phyloP scores from a whole-genome alignment of 2,113 vertebrate genomes.

The Sinosuthora webbiana region DNA sequence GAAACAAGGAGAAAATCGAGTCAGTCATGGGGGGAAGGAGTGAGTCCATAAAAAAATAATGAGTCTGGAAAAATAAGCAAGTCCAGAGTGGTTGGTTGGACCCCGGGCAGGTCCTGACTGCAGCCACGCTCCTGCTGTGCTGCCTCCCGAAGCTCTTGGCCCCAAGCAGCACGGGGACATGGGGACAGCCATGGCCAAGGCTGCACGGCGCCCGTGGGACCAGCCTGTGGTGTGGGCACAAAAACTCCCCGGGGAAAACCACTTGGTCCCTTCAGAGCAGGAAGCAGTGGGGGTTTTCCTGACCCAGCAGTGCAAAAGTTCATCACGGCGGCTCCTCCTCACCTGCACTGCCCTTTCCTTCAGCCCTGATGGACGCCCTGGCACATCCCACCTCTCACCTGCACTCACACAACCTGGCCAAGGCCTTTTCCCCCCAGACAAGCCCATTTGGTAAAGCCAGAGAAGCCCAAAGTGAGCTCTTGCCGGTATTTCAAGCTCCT shows the following conservation, averaged over 20 bases:
- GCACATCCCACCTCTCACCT: background rate
- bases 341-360: background rate
- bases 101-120: background rate
- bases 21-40: rapidly evolving
- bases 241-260: background rate
- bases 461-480: background rate
- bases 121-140: background rate
- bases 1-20: background rate
- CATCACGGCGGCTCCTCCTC: rapidly evolving
- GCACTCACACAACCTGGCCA: rapidly evolving
- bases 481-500: background rate
- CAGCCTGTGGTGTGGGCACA: rapidly evolving
- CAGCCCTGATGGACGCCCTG: rapidly evolving
- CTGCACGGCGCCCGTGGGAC: rapidly evolving
- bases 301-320: background rate
- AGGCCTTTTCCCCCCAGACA: background rate
- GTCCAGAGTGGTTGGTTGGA: rapidly evolving
- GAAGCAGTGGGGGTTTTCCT: rapidly evolving
- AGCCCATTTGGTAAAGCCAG: background rate
- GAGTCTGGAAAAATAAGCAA: background rate
- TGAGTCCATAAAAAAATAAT: rapidly evolving
- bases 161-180: background rate
- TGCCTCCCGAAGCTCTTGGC: rapidly evolving
- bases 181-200: background rate
- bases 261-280: rapidly evolving